These are phyloP conservation scores for Uria aalge DNA, from an alignment of 2,113 vertebrate genomes.

Conservation along the genomic window DNA sequence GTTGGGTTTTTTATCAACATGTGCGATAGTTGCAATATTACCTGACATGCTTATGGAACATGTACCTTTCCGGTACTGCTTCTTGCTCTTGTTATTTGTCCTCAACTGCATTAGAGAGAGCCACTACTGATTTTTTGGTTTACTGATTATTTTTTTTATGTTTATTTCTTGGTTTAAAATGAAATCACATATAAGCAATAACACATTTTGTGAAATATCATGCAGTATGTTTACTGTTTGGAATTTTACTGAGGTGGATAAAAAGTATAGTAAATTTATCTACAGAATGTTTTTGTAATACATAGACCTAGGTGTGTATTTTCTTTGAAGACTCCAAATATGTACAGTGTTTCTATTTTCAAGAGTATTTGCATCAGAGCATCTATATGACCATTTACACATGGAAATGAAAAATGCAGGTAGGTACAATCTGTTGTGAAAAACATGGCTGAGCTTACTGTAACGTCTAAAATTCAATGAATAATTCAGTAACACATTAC, in stretches of 20 bases:
- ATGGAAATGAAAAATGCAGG: background rate
- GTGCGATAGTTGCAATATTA: background rate
- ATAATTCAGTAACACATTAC: background rate
- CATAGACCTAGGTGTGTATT: background rate
- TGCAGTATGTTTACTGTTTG: background rate
- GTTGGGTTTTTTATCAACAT: background rate
- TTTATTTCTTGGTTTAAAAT: background rate
- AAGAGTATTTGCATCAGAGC: background rate
- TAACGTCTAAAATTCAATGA: background rate
- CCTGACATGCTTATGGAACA: accelerated
- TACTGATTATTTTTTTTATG: background rate
- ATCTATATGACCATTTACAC: background rate
- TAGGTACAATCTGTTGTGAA: background rate
- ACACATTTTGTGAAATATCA: background rate
- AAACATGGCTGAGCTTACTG: background rate
- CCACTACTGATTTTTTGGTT: background rate
- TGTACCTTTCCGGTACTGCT: accelerated
- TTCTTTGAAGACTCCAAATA: background rate
- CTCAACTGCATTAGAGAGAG: background rate
- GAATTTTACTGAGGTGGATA: background rate
- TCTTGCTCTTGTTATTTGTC: background rate
- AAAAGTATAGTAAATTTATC: background rate
- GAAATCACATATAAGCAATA: background rate
- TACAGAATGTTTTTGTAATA: background rate
- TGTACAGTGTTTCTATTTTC: background rate